phyloP scores from a whole-genome alignment of 1,140 invertebrate genomes.

The Anoplophora glabripennis region DNA sequence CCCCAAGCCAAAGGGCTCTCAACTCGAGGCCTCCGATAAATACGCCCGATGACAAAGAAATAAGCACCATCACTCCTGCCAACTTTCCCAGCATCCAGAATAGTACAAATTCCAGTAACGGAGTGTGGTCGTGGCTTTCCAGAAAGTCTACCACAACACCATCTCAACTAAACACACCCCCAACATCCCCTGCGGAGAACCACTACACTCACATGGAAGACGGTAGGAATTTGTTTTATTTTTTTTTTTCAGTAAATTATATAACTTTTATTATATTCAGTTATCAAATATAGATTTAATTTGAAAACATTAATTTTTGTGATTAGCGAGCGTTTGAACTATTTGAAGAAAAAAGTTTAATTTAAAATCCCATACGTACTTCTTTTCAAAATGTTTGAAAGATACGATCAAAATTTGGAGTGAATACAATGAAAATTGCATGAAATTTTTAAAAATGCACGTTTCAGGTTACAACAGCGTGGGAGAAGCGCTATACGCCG shows the following conservation, averaged over 20 bases:
- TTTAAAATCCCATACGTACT: no score
- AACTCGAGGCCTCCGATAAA: slow-evolving; percentile 33
- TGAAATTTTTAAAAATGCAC: no score
- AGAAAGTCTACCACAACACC: slow-evolving; percentile 50
- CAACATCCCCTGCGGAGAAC: slow-evolving; percentile 59
- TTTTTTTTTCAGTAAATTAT: background rate
- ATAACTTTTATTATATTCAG: no score
- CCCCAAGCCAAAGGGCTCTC: slow-evolving; percentile 14
- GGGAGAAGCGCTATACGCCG: slow-evolving; percentile 64
- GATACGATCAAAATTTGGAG: no score
- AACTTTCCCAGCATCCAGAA: slow-evolving; percentile 25
- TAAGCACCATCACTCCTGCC: slow-evolving; percentile 30
- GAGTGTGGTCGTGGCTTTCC: slow-evolving; percentile 65
- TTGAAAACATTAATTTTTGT: no score
- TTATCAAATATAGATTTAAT: no score
- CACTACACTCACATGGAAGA: slow-evolving; percentile 71
- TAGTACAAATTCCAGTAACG: slow-evolving; percentile 48
- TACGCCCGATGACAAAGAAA: slow-evolving; percentile 40
- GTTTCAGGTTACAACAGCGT: slow-evolving; percentile 46
- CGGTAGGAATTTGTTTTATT: background rate
- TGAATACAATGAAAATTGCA: no score
- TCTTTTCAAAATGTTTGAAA: no score
- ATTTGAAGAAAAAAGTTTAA: no score
- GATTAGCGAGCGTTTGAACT: no score
- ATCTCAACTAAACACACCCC: slow-evolving; percentile 50